Base-by-base conservation (phyloP, 2,797 vertebrate species). In the Sebastes kiyomatsui region DNA sequence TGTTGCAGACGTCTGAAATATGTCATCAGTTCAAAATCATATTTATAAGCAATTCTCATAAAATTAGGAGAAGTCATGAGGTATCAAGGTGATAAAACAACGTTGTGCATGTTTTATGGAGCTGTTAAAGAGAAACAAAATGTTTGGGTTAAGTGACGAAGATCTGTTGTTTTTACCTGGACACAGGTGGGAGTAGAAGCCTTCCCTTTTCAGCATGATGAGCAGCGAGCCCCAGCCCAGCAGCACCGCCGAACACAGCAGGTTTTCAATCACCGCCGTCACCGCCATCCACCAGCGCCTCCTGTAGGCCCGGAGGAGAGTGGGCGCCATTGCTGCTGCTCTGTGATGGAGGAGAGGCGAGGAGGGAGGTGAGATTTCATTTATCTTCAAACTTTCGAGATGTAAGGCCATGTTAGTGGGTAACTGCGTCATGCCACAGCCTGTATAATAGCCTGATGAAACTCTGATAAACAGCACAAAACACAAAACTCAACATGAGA, bases 251-350 rank as follows among this genome's bases (percentile, higher is more conserved):
- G 97, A 98, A 82, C 97, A 98, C 83, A 97, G 94, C 74, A 98
- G 94, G 81, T 98, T 98, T 84, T 98, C 97, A 67, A 98, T 42
- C 67, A 97, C 95, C 0, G 97, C 97, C 0, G 96, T 96, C 88
- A 95, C 88, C 0, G 97, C 97, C 96, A 98, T 98, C 97, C 97
- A 98, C 97, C 97, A 98, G 80, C 97, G 97, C 87, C 97, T 93
- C 66, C 77, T 84, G 86, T 95, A 97, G 5, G 97, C 97, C 93
- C 94, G 96, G 66, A 91, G 12, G 25, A 96, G 94, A 33, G 96
- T 94, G 20, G 96, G 96, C 10, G 94, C 95, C 97, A 98, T 97
- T 64, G 62, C 72, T 85, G 90, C 56, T 70, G 86, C 35, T 79
- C 82, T 85, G 42, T 23, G 32, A 59, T 1, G 23, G 25, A 42